Evolutionary conservation across 2,113 vertebrate species (phyloP).

Genomic region (Parus major): DNA sequence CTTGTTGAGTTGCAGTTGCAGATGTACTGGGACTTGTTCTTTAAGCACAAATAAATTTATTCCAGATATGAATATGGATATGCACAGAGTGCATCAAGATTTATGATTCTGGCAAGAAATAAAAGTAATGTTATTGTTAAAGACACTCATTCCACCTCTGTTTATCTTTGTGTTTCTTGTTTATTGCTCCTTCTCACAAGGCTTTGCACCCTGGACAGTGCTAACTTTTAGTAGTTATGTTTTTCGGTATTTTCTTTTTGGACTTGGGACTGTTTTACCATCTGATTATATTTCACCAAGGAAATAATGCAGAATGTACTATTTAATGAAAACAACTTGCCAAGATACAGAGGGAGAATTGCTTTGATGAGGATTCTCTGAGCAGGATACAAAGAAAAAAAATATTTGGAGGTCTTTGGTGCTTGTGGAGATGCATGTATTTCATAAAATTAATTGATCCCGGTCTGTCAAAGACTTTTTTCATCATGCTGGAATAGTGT

Average conservation of each 20-base stretch:
- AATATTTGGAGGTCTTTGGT: background rate
- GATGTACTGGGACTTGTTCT: background rate
- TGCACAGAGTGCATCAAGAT: background rate
- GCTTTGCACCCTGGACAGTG: background rate
- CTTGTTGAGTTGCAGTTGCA: background rate
- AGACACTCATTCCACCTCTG: background rate
- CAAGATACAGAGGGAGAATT: background rate
- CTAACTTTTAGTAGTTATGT: background rate
- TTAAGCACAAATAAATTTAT: conserved; percentile 5
- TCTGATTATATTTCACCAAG: background rate
- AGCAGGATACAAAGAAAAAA: background rate
- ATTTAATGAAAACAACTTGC: background rate
- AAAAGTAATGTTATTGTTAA: background rate
- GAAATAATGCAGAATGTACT: background rate
- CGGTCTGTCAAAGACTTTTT: background rate
- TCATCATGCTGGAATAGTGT: background rate
- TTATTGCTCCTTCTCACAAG: background rate
- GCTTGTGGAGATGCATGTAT: background rate
- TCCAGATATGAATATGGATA: background rate
- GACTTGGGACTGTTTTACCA: background rate
- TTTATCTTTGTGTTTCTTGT: background rate
- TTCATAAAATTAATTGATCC: conserved; percentile 23
- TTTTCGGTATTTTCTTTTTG: background rate
- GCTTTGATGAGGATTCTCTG: background rate
- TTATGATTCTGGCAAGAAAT: conserved; percentile 4